Evolutionary conservation across 2,888 invertebrate genomes (phyloP).

Genomic region (Entomobrya proxima): DNA sequence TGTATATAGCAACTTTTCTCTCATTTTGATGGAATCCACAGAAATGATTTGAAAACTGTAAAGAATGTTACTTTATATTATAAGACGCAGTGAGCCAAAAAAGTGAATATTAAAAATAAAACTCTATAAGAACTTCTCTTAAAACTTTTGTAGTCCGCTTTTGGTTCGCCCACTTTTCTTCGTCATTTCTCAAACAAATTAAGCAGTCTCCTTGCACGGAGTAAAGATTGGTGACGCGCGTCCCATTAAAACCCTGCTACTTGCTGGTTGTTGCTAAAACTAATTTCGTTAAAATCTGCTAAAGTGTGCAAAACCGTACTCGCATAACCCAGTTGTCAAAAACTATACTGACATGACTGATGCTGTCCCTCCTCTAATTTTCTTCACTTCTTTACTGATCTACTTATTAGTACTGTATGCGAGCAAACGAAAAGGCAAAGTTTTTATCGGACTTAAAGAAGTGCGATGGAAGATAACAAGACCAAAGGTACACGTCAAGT

Average conservation of each 20-base stretch:
- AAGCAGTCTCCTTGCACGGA: neutral
- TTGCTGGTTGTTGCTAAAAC: neutral
- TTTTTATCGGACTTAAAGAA: too few species aligned
- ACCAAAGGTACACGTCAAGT: too few species aligned
- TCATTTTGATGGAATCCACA: neutral
- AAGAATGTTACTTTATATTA: too few species aligned
- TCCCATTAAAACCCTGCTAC: too few species aligned
- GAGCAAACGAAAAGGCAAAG: neutral
- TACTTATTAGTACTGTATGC: too few species aligned
- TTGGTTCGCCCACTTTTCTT: neutral
- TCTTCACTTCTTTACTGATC: neutral
- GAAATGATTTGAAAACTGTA: neutral
- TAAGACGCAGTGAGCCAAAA: too few species aligned
- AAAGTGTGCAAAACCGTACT: neutral
- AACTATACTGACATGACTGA: neutral
- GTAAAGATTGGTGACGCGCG: too few species aligned
- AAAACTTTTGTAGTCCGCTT: neutral
- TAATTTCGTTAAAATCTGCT: conserved; percentile 29
- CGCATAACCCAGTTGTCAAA: too few species aligned
- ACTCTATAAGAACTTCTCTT: too few species aligned
- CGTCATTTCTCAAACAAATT: neutral
- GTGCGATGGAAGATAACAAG: too few species aligned
- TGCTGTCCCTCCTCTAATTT: neutral
- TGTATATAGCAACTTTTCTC: neutral
- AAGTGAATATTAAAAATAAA: neutral